Evolutionary conservation across 2,113 vertebrate species (phyloP), one percentile per base, ranked within the genome.

Genomic region (Xiphophorus couchianus): DNA sequence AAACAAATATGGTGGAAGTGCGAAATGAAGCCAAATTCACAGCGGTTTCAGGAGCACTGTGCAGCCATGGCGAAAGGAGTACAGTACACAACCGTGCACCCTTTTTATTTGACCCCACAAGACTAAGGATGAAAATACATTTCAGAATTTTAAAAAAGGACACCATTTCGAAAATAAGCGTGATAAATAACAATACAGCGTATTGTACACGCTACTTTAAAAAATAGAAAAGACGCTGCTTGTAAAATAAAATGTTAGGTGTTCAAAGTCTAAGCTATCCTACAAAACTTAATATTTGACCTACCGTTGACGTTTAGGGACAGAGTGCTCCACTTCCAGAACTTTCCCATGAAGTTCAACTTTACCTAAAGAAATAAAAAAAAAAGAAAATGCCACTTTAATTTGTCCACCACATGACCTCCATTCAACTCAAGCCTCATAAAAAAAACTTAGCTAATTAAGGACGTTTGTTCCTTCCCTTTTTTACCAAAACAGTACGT

Each of bases 291-390:
- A 80, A 78, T 74, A 33, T 28, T 6, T 62, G n/a, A 78, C 89
- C 94, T 96, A 99, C 98, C 98, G 97, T 94, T 97, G 98, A 93
- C 97, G 96, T 94, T 98, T 98, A 66, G 98, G 97, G 82, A 99
- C 98, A 10, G 98, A 99, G 86, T 98, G 95, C 76, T 99, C 97
- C 91, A 99, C 97, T 95, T 99, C 97, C 79, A 99, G 94, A 93
- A 96, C 89, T 96, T 98, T 98, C 81, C 98, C 98, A 77, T 98
- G 96, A 88, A 99, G 96, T 93, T 99, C 97, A 93, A 96, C 96
- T 97, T 98, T 99, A 95, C 97, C 97, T 99, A 93, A 13, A 84
- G 84, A 62, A 80, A 19, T 66, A 89, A 66, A 92, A 27, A 81
- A 81, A 28, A 28, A 33, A 75, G 28, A 74, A 88, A 39, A 39